Evolutionary conservation across 2,113 vertebrate species (phyloP).

Genomic region (Bos javanicus): DNA sequence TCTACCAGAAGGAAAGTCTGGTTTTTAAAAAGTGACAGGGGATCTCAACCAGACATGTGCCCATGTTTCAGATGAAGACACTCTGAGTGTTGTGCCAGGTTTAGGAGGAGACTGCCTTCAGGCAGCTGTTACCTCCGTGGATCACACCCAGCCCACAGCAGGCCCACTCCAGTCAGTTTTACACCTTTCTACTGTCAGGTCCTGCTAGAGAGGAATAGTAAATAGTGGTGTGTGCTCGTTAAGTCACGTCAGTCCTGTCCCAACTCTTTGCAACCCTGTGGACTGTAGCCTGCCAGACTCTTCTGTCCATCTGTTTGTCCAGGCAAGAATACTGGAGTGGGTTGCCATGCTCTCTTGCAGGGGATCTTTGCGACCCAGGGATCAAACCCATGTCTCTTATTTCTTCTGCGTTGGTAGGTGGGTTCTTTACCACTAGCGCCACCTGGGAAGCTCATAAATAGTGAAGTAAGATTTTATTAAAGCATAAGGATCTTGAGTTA

Average conservation of each 20-base stretch:
- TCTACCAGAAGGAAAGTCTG: background rate
- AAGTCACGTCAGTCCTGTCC: background rate
- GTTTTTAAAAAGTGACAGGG: background rate
- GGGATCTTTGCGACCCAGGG: accelerated
- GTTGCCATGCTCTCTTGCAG: background rate
- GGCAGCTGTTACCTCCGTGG: background rate
- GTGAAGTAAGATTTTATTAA: conserved; percentile 2
- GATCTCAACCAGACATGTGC: background rate
- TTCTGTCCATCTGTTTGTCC: background rate
- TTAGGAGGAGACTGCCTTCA: background rate
- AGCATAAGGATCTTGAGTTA: background rate
- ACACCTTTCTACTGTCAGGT: background rate
- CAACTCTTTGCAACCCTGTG: background rate
- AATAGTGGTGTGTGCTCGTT: background rate
- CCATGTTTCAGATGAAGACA: background rate
- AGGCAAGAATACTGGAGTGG: background rate
- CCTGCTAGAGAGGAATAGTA: conserved; percentile 28
- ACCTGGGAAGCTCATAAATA: background rate
- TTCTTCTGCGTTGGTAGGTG: background rate
- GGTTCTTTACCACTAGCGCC: background rate
- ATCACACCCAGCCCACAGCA: background rate
- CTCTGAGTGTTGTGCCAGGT: background rate
- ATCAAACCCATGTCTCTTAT: background rate
- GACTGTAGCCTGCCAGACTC: background rate
- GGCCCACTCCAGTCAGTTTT: background rate